A percentile compares a stretch with the other conserved stretches of the same genome.
These are phyloP conservation scores for Coracias cyanogaster DNA, from an alignment of 2,797 vertebrate genomes.

Conservation along the genomic window DNA sequence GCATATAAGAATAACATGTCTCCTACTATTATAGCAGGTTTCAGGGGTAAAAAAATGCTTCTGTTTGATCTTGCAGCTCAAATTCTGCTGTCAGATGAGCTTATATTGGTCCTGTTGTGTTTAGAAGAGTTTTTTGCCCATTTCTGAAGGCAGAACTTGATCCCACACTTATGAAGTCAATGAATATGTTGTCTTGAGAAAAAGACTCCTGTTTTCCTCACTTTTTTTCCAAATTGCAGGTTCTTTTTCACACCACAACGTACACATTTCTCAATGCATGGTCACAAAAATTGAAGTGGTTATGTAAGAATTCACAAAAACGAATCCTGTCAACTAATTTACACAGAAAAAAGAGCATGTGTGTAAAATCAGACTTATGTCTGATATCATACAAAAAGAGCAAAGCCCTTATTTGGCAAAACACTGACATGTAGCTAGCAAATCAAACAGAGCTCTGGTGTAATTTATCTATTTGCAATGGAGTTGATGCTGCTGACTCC, in stretches of 20 bases:
- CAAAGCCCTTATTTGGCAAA: constrained; percentile 42
- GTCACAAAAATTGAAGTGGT: background rate
- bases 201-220: background rate
- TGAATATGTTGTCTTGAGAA: background rate
- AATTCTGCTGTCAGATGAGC: constrained; percentile 19
- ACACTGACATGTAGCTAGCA: constrained; percentile 67
- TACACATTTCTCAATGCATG: background rate
- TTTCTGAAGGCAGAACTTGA: constrained; percentile 14
- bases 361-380: background rate
- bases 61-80: background rate
- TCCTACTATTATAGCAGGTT: background rate
- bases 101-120: background rate
- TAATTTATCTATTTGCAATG: background rate
- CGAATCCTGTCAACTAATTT: background rate
- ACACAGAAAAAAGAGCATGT: background rate
- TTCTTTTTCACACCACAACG: background rate
- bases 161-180: background rate
- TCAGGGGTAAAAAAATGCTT: background rate
- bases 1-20: rapidly evolving
- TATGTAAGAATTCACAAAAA: background rate
- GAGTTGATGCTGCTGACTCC: background rate
- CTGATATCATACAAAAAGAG: background rate
- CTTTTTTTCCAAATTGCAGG: background rate
- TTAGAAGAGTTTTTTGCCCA: background rate
- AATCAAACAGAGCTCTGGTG: constrained; percentile 28